These are phyloP conservation scores for Acrossocheilus fasciatus DNA, from an alignment of 2,797 vertebrate genomes.

Conservation along the genomic window DNA sequence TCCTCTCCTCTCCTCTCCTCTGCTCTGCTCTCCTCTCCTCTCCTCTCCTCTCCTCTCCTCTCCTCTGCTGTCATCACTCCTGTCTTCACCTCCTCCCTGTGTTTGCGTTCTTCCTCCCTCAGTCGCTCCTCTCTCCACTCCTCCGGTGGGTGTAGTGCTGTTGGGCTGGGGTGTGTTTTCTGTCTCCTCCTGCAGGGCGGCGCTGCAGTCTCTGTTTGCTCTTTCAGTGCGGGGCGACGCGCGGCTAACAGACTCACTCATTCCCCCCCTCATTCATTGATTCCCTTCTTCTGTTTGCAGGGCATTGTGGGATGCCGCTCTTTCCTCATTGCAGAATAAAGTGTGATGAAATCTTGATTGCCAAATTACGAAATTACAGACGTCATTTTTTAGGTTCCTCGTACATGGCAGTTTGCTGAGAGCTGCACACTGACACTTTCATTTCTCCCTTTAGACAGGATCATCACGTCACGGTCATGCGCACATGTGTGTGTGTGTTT, in stretches of 20 bases:
- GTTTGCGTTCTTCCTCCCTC: slow-evolving; percentile 16
- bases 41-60: not conserved
- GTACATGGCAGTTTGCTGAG: not conserved
- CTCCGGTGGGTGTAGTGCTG: slow-evolving; percentile 57
- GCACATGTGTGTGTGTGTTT: slow-evolving; percentile 25
- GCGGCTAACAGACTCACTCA: not conserved
- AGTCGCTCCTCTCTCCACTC: slow-evolving; percentile 59
- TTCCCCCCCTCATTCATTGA: not conserved
- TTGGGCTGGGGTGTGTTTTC: slow-evolving; percentile 45
- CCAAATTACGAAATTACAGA: not conserved
- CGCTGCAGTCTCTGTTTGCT: not conserved
- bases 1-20: too few species aligned
- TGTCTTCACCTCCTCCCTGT: not conserved
- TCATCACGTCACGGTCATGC: not conserved
- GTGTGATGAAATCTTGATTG: not conserved
- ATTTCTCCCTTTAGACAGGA: slow-evolving; percentile 32
- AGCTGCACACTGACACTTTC: slow-evolving; percentile 6
- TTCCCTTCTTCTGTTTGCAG: slow-evolving; percentile 34
- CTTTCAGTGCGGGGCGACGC: not conserved
- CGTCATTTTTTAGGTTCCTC: not conserved
- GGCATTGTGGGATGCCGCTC: not conserved
- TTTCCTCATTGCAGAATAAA: not conserved
- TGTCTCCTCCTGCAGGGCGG: slow-evolving; percentile 26
- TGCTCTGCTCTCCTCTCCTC: too few species aligned
- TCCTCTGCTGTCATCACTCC: not conserved